phyloP scores from a whole-genome alignment of 2,888 invertebrate genomes.

The Drosophila limbata region DNA sequence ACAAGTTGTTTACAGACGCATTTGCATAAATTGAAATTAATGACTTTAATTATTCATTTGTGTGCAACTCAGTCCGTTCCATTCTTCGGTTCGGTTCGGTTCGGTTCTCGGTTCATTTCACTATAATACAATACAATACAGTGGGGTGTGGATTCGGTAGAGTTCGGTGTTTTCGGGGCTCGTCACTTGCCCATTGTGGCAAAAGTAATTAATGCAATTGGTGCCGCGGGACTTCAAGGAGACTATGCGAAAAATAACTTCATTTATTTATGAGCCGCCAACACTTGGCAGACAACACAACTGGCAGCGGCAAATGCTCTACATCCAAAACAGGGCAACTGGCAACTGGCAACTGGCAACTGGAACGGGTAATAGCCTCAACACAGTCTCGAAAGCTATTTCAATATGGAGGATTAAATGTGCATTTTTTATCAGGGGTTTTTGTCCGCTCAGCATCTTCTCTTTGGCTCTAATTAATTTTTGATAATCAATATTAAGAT shows the following conservation, averaged over 20 bases:
- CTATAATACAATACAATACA: neutral
- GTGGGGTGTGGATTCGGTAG: neutral
- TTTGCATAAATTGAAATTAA: constrained; percentile 81
- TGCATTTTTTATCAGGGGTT: constrained; percentile 8
- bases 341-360: neutral
- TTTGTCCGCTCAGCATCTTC: neutral
- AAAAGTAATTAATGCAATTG: constrained; percentile 73
- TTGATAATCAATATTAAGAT: constrained; percentile 16
- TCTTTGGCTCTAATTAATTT: constrained; percentile 10
- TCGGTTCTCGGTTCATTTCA: constrained; percentile 16
- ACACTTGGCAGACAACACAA: constrained; percentile 64
- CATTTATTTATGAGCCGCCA: constrained; percentile 78
- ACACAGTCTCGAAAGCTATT: constrained; percentile 8
- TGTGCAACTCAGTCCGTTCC: constrained; percentile 35
- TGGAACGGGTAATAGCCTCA: constrained; percentile 40
- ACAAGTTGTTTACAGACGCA: constrained; percentile 82
- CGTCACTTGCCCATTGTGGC: constrained; percentile 42
- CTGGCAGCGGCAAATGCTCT: neutral
- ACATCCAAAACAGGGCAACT: constrained; percentile 4
- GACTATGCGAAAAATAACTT: constrained; percentile 67
- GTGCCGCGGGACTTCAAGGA: constrained; percentile 64
- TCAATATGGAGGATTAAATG: constrained; percentile 26
- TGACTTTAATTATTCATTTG: constrained; percentile 79
- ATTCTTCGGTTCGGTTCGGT: constrained; percentile 18
- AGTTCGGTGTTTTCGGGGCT: constrained; percentile 26